Conservation (phyloP, 2,797 vertebrate genomes). For the Lateolabrax maculatus region DNA sequence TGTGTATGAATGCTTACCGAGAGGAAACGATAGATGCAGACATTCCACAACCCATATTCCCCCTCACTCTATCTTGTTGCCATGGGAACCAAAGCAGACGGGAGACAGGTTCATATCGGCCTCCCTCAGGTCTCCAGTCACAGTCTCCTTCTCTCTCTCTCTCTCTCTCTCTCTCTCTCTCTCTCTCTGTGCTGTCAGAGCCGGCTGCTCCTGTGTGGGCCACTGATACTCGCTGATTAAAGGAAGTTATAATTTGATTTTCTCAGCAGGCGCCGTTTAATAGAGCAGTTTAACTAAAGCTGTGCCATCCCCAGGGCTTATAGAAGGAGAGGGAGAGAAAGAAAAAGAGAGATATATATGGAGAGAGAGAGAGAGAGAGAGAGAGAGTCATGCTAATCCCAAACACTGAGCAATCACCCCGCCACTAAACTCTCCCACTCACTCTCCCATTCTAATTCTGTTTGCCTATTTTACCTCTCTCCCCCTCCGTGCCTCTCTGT, state of each 20-base stretch:
- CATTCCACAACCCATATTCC: constrained; percentile 83
- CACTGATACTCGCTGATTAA: constrained; percentile 88
- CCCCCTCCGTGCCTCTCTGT: constrained; percentile 41
- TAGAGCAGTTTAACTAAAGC: constrained; percentile 88
- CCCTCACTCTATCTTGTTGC: constrained; percentile 85
- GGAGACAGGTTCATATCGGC: constrained; percentile 86
- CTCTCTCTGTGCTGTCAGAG: constrained; percentile 75
- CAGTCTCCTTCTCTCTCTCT: constrained; percentile 70
- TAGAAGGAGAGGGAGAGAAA: constrained; percentile 71
- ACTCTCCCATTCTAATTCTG: constrained; percentile 86
- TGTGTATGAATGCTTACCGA: constrained; percentile 78
- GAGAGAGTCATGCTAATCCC: constrained; percentile 82
- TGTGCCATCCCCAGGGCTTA: constrained; percentile 86
- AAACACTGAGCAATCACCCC: constrained; percentile 93
- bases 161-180: constrained; percentile 39
- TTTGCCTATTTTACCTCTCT: constrained; percentile 74
- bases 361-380: constrained; percentile 33
- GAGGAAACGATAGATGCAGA: constrained; percentile 84
- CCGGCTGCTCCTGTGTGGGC: constrained; percentile 85
- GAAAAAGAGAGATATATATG: constrained; percentile 52
- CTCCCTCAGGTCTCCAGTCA: constrained; percentile 86
- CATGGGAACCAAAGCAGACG: constrained; percentile 86
- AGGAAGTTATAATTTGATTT: constrained; percentile 89
- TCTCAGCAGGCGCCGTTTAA: constrained; percentile 87
- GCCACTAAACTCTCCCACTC: constrained; percentile 78